A percentile compares a stretch with the other conserved stretches of the same genome.
Conservation (phyloP, 2,888 invertebrate genomes). For the Bembecia ichneumoniformis region DNA sequence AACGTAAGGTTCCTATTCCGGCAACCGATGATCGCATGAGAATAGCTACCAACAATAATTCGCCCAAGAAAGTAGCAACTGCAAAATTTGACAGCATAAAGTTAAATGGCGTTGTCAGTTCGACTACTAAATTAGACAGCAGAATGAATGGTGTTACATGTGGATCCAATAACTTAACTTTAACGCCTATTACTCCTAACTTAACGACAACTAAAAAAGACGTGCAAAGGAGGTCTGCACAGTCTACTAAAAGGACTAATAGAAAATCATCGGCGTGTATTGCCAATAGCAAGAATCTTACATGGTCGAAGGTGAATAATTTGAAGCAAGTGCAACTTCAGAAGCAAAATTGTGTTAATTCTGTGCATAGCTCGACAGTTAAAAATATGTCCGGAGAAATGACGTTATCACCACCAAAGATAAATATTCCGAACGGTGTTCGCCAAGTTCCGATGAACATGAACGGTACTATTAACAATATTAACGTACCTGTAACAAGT, state of each 20-base stretch:
- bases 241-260: conserved; percentile 47
- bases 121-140: conserved; percentile 59
- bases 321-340: conserved; percentile 59
- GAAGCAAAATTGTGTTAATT: conserved; percentile 53
- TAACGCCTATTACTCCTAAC: conserved; percentile 42
- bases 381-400: conserved; percentile 33
- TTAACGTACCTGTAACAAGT: conserved; percentile 53
- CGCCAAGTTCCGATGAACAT: conserved; percentile 53
- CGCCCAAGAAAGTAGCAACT: conserved; percentile 32
- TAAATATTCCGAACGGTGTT: conserved; percentile 55
- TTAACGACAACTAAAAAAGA: conserved; percentile 40
- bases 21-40: conserved; percentile 32
- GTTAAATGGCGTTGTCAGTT: conserved; percentile 52
- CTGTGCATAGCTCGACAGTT: conserved; percentile 21
- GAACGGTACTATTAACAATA: conserved; percentile 45
- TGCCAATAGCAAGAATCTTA: conserved; percentile 60
- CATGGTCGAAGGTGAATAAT: conserved; percentile 65
- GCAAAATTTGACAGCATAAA: conserved; percentile 36
- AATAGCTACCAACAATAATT: conserved; percentile 32
- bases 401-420: conserved; percentile 50
- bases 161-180: conserved; percentile 58
- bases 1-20: conserved; percentile 45
- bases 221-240: conserved; percentile 31
- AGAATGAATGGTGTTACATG: conserved; percentile 63
- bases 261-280: conserved; percentile 63